These are phyloP conservation scores for Lampris megalopsis DNA, from an alignment of 2,113 vertebrate species.

Conservation along the genomic window DNA sequence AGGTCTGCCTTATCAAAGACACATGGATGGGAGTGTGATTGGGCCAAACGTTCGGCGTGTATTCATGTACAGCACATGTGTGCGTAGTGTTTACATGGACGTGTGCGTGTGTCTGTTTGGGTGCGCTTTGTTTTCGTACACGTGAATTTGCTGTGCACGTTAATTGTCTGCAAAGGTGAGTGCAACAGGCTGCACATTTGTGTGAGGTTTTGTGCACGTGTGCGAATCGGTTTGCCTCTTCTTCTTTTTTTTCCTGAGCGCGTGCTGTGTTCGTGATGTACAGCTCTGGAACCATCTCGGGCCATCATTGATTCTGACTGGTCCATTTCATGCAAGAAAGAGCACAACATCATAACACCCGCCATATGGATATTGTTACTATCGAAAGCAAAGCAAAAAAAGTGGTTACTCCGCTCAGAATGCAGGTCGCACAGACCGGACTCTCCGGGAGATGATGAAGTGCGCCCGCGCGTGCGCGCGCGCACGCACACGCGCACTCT, in stretches of 20 bases:
- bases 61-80: no score
- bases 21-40: conserved; percentile 21
- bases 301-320: conserved; percentile 42
- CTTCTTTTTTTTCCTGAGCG: conserved; percentile 19
- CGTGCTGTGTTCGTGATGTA: conserved; percentile 4
- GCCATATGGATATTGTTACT: conserved; percentile 78
- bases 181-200: no score
- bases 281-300: conserved; percentile 46
- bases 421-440: conserved; percentile 61
- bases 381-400: conserved; percentile 65
- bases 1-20: conserved; percentile 36
- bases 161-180: not conserved
- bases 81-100: no score
- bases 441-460: conserved; percentile 41
- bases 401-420: conserved; percentile 58
- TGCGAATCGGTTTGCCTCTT: conserved; percentile 2
- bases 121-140: not conserved
- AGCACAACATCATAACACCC: conserved; percentile 36
- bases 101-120: not conserved
- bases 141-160: not conserved
- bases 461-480: not conserved
- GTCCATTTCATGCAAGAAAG: conserved; percentile 64
- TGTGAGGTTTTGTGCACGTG: not conserved
- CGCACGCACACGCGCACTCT: conserved; percentile 6
- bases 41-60: not conserved